Evolutionary conservation across 2,888 invertebrate genomes (phyloP), one percentile per base, ranked within the genome.

Genomic region (Nephrotoma flavescens): DNA sequence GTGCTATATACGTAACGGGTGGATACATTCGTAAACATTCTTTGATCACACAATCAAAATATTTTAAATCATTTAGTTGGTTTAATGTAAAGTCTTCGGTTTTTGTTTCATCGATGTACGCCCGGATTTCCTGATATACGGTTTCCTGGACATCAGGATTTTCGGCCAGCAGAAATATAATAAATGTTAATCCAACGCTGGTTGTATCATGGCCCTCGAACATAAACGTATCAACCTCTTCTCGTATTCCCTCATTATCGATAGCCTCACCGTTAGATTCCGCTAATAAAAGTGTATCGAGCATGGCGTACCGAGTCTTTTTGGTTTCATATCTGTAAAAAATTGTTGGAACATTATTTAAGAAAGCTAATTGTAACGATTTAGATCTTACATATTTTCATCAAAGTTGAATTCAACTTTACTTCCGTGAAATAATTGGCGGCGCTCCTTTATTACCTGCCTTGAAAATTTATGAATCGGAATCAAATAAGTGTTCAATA

Each of bases 161-260:
- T 42, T 92, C 91, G 0, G 94, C 93, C 15, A 94, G 88, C 86
- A 93, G 89, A 89, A 94, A 89, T 11, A 94, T 89, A 7, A 92
- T 90, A 88, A 93, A 93, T 44, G 91, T 91, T 11, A 94, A 89
- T 4, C 92, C 93, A 86, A 92, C 91, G 0, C 94, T 92, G 0
- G 94, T 94, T 0, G 95, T 95, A 87, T 95, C 95, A 89, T 94
- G 94, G 0, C 95, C 94, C 90, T 93, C 94, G 89, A 94, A 94
- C 93, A 94, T 93, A 87, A 94, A 94, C 0, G 94, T 94, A 87
- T 94, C 94, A 1, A 94, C 94, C 91, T 94, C 94, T 89, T 94
- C 94, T 88, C 93, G 92, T 87, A 94, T 93, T 2, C 93, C 94
- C 86, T 90, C 89, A 87, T 92, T 92, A 88, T 93, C 92, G 57